phyloP scores from a whole-genome alignment of 2,888 invertebrate genomes.

The Temnothorax rugatulus region DNA sequence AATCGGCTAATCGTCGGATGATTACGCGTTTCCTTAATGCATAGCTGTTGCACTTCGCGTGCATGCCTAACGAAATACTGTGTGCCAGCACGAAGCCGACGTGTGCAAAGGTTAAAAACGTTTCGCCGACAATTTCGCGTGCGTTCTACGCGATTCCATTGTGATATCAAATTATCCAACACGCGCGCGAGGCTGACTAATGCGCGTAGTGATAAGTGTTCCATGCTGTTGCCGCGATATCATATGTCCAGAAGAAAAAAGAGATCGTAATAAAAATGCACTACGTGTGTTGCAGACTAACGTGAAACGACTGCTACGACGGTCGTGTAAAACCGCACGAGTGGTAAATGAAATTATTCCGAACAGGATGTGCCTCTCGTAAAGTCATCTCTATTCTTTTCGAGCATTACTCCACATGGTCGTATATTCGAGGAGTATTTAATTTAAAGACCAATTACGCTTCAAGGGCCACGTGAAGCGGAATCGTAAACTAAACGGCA shows the following conservation, averaged over 20 bases:
- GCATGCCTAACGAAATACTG: slow-evolving; percentile 19
- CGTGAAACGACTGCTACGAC: not conserved
- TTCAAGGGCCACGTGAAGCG: not conserved
- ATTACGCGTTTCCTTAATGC: slow-evolving; percentile 42
- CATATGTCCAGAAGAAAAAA: not conserved
- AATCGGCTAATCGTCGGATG: slow-evolving; percentile 18
- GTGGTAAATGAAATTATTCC: slow-evolving; percentile 5
- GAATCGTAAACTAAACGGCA: slow-evolving; percentile 7
- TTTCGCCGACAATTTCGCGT: slow-evolving; percentile 28
- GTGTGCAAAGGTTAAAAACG: slow-evolving; percentile 42
- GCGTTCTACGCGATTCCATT: slow-evolving; percentile 21
- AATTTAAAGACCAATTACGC: slow-evolving; percentile 23
- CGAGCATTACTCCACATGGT: not conserved
- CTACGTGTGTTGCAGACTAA: not conserved
- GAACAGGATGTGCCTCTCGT: not conserved
- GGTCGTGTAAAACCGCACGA: not conserved
- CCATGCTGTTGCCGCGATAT: slow-evolving; percentile 12
- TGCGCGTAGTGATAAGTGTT: slow-evolving; percentile 55
- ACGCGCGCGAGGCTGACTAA: slow-evolving; percentile 53
- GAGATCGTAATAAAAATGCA: slow-evolving; percentile 4
- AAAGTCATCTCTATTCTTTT: not conserved
- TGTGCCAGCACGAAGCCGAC: slow-evolving; percentile 30
- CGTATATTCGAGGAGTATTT: not conserved
- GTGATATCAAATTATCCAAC: slow-evolving; percentile 44
- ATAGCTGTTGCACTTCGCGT: slow-evolving; percentile 43